These are phyloP conservation scores for Lanistes nyassanus DNA, from an alignment of 1,140 invertebrate genomes.

Conservation along the genomic window DNA sequence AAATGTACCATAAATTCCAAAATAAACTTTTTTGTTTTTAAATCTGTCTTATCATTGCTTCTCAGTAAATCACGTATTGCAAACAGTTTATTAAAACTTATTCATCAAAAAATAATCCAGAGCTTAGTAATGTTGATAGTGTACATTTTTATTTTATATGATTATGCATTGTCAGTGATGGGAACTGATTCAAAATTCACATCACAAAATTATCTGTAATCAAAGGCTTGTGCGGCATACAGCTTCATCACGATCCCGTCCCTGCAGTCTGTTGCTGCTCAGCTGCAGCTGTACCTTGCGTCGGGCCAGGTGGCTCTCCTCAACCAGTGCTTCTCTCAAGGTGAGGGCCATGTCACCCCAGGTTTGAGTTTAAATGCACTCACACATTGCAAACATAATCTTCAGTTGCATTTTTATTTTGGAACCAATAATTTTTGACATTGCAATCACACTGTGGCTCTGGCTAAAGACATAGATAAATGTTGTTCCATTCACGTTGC, in stretches of 20 bases:
- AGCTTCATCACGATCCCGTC: constrained; percentile 96
- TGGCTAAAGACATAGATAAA: neutral
- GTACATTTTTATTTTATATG: neutral
- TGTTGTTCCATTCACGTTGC: constrained; percentile 50
- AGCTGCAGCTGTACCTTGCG: constrained; percentile 86
- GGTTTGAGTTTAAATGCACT: neutral
- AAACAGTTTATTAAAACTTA: neutral
- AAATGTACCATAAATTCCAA: neutral
- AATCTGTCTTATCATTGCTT: too few relatives aligned
- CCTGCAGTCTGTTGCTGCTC: constrained; percentile 78
- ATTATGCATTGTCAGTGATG: neutral
- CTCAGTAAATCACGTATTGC: too few relatives aligned
- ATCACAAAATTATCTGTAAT: neutral
- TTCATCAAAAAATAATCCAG: neutral
- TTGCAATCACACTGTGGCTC: neutral
- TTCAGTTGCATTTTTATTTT: too few relatives aligned
- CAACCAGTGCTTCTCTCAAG: constrained; percentile 92
- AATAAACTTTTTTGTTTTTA: too few relatives aligned
- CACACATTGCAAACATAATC: too few relatives aligned
- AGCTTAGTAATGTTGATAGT: neutral
- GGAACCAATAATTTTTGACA: neutral
- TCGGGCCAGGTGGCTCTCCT: constrained; percentile 88
- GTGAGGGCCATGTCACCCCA: constrained; percentile 65
- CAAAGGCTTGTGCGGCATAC: constrained; percentile 90
- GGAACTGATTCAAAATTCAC: too few relatives aligned